Base-by-base conservation (phyloP, 2,797 vertebrate species). In the Onychomys leucogaster region DNA sequence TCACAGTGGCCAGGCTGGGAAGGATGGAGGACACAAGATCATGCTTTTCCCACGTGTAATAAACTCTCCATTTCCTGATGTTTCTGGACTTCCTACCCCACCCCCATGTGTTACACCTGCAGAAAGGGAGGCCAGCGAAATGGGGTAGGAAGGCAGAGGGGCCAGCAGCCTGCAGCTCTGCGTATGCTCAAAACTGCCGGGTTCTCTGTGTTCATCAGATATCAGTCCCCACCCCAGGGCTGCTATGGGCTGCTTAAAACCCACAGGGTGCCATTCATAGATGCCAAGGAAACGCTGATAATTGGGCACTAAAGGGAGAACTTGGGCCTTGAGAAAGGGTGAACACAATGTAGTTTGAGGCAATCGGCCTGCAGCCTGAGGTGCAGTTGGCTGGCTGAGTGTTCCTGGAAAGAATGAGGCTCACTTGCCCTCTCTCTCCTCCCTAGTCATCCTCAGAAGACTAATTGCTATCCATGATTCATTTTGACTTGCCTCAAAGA, bases 401-500 rank as follows among this genome's bases (percentile, higher is more conserved):
- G 89, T 49, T 69, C 29, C 88, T 59, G 27, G 41, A 37, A 88
- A 46, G 78, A 80, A 59, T 14, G 37, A 81, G 0, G 27, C 5
- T 76, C 10, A 0, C 43, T 67, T 21, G 76, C 77, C 73, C 88
- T 59, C 61, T 41, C 57, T 34, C 29, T 37, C 9, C 73, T 83
- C 63, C 75, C 46, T 25, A 12, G 49, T 4, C 9, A n/a, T 91
- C 77, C 82, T 83, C 43, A 13, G 41, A 75, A 87, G 78, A 76
- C 59, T 71, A 84, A 92, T 86, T 86, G 65, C 91, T 82, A 67
- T 87, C 87, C 94, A 69, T 55, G 55, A 65, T 94, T 77, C 32
- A 43, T 96, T 97, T 93, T 69, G 4, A 95, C 95, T 94, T 94
- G 83, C 25, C 84, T 90, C 83, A 88, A 88, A 96, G 46, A 89